Evolutionary conservation across 2,888 invertebrate genomes (phyloP).

Genomic region (Cyrtodaria siliqua): DNA sequence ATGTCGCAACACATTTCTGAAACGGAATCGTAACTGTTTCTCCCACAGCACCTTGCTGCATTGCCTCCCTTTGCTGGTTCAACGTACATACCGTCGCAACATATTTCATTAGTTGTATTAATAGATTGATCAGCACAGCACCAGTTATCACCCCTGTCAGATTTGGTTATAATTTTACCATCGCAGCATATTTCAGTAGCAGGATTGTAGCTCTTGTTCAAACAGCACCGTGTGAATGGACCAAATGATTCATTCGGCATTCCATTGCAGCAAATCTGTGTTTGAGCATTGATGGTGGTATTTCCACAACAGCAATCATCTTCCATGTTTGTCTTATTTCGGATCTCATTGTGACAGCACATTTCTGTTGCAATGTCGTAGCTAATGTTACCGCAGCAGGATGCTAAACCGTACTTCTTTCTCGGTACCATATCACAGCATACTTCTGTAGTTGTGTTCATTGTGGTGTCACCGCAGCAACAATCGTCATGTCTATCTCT

Average conservation of each 20-base stretch:
- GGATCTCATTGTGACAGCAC: constrained; percentile 26
- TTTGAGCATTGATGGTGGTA: constrained; percentile 29
- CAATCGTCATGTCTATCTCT: constrained; percentile 33
- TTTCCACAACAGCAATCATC: constrained; percentile 41
- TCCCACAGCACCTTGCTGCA: constrained; percentile 37
- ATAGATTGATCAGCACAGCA: constrained; percentile 40
- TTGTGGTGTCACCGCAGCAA: constrained; percentile 37
- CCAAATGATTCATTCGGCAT: constrained; percentile 16
- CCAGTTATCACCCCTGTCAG: constrained; percentile 36
- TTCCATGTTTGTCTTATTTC: constrained; percentile 12
- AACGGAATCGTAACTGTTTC: constrained; percentile 26
- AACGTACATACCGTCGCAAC: constrained; percentile 27
- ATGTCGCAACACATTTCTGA: constrained; percentile 43
- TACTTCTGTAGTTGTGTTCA: constrained; percentile 27
- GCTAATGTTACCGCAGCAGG: constrained; percentile 36
- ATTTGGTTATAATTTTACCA: constrained; percentile 28
- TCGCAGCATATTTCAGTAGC: constrained; percentile 36
- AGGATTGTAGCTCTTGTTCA: constrained; percentile 32
- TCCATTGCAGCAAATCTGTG: constrained; percentile 41
- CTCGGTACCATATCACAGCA: constrained; percentile 30
- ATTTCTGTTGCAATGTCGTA: constrained; percentile 24
- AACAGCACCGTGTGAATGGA: constrained; percentile 31
- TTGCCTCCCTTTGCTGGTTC: constrained; percentile 17
- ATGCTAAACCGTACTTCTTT: background rate
- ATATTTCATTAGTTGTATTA: constrained; percentile 35